Conservation (phyloP, 2,888 invertebrate species). For the Zaprionus obscuricornis region DNA sequence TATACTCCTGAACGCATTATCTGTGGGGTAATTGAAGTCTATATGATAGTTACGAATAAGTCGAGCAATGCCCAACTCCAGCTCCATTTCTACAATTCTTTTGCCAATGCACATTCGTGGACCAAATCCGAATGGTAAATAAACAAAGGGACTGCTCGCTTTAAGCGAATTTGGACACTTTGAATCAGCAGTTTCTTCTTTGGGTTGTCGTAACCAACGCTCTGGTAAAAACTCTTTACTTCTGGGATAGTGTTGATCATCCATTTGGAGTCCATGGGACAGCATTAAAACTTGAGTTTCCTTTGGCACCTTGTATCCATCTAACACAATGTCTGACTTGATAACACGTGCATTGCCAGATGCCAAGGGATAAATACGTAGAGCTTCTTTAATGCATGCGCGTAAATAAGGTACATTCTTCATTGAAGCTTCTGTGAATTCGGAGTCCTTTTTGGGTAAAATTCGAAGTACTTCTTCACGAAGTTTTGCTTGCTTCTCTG, state of each 20-base stretch:
- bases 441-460: constrained; percentile 82
- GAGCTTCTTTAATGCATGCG: constrained; percentile 89
- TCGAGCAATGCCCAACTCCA: constrained; percentile 85
- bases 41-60: constrained; percentile 76
- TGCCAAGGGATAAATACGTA: constrained; percentile 86
- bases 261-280: constrained; percentile 85
- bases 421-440: constrained; percentile 84
- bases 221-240: constrained; percentile 88
- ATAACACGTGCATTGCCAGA: constrained; percentile 85
- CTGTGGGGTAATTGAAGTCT: constrained; percentile 72
- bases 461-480: constrained; percentile 85
- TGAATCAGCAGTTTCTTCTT: constrained; percentile 83
- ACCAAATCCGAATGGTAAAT: constrained; percentile 88
- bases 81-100: constrained; percentile 89
- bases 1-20: constrained; percentile 68
- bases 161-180: constrained; percentile 87
- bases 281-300: constrained; percentile 89
- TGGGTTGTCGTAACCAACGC: constrained; percentile 86
- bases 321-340: constrained; percentile 85
- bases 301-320: constrained; percentile 87
- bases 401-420: constrained; percentile 86
- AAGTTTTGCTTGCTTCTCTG: constrained; percentile 87
- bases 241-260: constrained; percentile 86
- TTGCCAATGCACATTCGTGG: constrained; percentile 88
- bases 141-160: constrained; percentile 70